Base-by-base conservation (phyloP, 1,140 invertebrate species). In the Halotydeus destructor region DNA sequence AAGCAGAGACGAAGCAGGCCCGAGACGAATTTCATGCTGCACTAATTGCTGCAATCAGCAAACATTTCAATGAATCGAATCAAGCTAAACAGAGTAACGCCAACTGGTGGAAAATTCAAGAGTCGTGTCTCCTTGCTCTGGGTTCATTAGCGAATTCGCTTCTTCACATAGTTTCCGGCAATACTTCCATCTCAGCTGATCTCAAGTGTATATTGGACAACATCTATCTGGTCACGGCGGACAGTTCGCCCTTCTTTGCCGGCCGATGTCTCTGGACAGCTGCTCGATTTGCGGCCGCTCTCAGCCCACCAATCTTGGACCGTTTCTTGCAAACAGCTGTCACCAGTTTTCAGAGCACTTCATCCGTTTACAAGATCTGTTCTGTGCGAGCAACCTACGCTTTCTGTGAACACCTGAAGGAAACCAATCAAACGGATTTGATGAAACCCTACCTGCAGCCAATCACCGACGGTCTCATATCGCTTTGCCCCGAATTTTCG, bases 241-340 rank as follows among this genome's bases (percentile, higher is more conserved):
- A 45, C 9, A 6, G 25, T 30, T 67, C 68, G 5, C 69, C 74
- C n/a, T 73, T 78, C 51, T 60, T 81, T 16, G 60, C 75, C 23
- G 76, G 76, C 1, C 65, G 75, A 39, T 76, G 74, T 45, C 55
- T 80, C 22, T 78, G 73, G 62, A 66, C 74, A 18, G 69, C 72
- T 8, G 75, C 74, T 55, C 65, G 68, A 39, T 79, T 73, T 56
- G 67, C 69, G 3, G 62, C 65, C 32, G 62, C 67, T 34, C 66
- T 75, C 56, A 61, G 65, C 34, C 58, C 61, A 28, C 64, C 69
- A 42, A 60, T 28, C 18, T 41, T 49, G 45, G 59, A 59, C 18
- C 66, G 65, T 40, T 75, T 73, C 56, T 49, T 76, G 8, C 66
- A 72, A 55, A 69, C 68, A 23, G 71, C 71, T 4, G 69, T 74